phyloP scores from a whole-genome alignment of 2,797 vertebrate genomes.

The Sebastes kiyomatsui region DNA sequence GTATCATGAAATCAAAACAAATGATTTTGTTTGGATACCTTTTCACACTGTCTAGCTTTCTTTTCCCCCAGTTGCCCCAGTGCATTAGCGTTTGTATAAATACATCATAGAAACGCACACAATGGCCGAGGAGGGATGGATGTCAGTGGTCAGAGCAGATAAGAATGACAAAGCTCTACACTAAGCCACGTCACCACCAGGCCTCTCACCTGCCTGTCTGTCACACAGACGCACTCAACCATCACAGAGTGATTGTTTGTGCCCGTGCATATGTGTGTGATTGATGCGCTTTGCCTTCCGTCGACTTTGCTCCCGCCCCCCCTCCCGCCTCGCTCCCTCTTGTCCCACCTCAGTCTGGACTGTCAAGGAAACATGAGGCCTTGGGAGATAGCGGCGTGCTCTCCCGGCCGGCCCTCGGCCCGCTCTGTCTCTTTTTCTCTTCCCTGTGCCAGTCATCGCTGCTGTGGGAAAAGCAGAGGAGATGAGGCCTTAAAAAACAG shows the following conservation, averaged over 20 bases:
- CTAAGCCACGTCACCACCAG: slow-evolving; percentile 70
- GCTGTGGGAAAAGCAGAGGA: slow-evolving; percentile 99
- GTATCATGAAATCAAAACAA: slow-evolving; percentile 61
- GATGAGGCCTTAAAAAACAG: slow-evolving; percentile 98
- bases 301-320: slow-evolving; percentile 58
- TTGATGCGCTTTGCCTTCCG: slow-evolving; percentile 89
- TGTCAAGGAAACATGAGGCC: slow-evolving; percentile 90
- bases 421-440: slow-evolving; percentile 82
- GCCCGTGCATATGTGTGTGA: slow-evolving; percentile 68
- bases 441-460: slow-evolving; percentile 93
- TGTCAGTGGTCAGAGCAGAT: slow-evolving; percentile 69
- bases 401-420: slow-evolving; percentile 62
- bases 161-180: slow-evolving; percentile 69
- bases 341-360: slow-evolving; percentile 75
- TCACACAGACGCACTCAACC: slow-evolving; percentile 80
- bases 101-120: slow-evolving; percentile 64
- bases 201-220: slow-evolving; percentile 87
- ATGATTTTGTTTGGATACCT: slow-evolving; percentile 44
- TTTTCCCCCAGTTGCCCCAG: slow-evolving; percentile 20
- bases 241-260: slow-evolving; percentile 85
- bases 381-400: slow-evolving; percentile 86
- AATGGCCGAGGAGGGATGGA: slow-evolving; percentile 69
- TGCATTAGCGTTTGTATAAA: slow-evolving; percentile 71
- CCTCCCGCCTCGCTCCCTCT: slow-evolving; percentile 20
- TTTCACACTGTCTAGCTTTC: slow-evolving; percentile 50